Conservation (phyloP, 2,888 invertebrate species). For the Drosophila gaucha region DNA sequence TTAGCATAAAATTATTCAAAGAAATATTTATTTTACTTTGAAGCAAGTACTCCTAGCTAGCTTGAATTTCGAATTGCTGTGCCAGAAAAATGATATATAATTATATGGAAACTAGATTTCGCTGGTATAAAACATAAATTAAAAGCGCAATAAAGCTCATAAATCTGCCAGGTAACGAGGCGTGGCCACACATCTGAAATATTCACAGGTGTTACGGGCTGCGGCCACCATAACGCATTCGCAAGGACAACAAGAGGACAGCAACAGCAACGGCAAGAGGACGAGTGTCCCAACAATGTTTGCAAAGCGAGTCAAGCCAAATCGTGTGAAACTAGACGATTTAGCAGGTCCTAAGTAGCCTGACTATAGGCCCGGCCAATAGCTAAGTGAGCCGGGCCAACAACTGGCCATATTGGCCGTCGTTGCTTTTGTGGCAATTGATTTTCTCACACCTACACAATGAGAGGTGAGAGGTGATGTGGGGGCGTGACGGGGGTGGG, state of each 20-base stretch:
- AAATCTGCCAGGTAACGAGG: slow-evolving; percentile 38
- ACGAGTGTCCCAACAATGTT: slow-evolving; percentile 40
- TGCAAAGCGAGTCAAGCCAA: slow-evolving; percentile 58
- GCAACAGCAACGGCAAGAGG: slow-evolving; percentile 17
- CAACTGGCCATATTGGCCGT: slow-evolving; percentile 36
- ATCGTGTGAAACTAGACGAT: slow-evolving; percentile 67
- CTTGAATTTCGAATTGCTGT: no score
- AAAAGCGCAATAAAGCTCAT: slow-evolving; percentile 25
- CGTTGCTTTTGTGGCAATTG: slow-evolving; percentile 49
- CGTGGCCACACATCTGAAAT: slow-evolving; percentile 29
- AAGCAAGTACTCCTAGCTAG: no score
- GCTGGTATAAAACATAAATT: background rate
- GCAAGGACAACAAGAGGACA: slow-evolving; percentile 21
- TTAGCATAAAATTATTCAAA: background rate
- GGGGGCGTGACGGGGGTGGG: background rate
- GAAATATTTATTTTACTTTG: no score
- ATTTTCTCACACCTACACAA: slow-evolving; percentile 67
- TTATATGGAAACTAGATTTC: background rate
- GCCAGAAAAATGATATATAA: background rate
- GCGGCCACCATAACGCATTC: slow-evolving; percentile 38
- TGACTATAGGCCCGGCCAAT: slow-evolving; percentile 16
- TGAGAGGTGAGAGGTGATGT: slow-evolving; percentile 9
- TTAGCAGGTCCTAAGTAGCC: slow-evolving; percentile 65
- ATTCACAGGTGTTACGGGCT: slow-evolving; percentile 24
- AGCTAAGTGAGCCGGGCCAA: slow-evolving; percentile 49